Base-by-base conservation (phyloP, 2,797 vertebrate genomes). In the Argyrosomus regius region DNA sequence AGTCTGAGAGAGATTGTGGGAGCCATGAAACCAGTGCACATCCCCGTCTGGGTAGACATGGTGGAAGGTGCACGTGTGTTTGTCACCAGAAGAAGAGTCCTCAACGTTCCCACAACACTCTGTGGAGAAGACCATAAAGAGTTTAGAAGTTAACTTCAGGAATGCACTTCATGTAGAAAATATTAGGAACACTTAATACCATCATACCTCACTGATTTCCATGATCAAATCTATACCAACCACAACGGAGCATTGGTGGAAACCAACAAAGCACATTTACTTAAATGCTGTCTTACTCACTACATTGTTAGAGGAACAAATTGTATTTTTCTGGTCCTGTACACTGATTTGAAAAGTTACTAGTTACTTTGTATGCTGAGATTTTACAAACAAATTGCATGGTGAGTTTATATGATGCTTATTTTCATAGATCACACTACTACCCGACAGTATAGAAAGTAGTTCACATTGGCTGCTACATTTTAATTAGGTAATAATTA, bases 1-100 rank as follows among this genome's bases (percentile, higher is more conserved):
- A 17, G 0, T 41, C 64, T 3, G 84, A 72, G 31, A 72, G 31
- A 93, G 53, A 6, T 57, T 78, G 10, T 8, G 62, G 39, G 77
- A 54, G 26, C 54, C 76, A 0, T 81, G 45, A 53, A 91, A 93
- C 94, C 94, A 95, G 76, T 92, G 85, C 14, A 95, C 93, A 3
- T 93, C 83, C 28, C 83, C 90, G 0, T 85, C 87, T 0, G 91
- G 91, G 69, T 89, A 59, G 45, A 93, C 92, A 0, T 70, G 24
- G 4, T n/a, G 52, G 71, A 95, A 94, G 59, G 39, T 90, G 76
- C 94, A 95, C 17, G 4, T 4, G 0, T 75, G 75, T 1, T 54
- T 17, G 0, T 12, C 4, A 0, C 7, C 10, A 0, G n/a, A 79
- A 17, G 46, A 0, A 14, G 0, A 0, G 0, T 6, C 45, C 0